Conservation (phyloP, 2,797 vertebrate genomes). For the Remorina albescens region DNA sequence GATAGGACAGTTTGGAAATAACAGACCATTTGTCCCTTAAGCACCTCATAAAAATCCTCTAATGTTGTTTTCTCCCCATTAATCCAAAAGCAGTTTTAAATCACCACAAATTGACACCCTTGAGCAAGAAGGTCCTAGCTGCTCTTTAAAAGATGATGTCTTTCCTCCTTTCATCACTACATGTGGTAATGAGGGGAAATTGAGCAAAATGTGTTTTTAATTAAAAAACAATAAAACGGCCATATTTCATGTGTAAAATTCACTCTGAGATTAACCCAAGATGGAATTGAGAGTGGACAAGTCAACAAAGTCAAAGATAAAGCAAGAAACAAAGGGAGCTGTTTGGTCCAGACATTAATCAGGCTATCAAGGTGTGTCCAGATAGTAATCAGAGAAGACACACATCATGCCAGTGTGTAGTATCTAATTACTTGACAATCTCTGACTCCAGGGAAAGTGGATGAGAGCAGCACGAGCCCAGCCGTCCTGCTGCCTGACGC, state of each 20-base stretch:
- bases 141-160: slow-evolving; percentile 41
- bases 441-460: slow-evolving; percentile 53
- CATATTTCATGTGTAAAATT: slow-evolving; percentile 54
- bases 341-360: slow-evolving; percentile 55
- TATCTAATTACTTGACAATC: slow-evolving; percentile 65
- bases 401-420: slow-evolving; percentile 42
- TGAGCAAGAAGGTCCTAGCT: slow-evolving; percentile 49
- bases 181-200: slow-evolving; percentile 66
- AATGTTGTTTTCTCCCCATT: slow-evolving; percentile 74
- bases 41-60: slow-evolving; percentile 65
- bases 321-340: slow-evolving; percentile 22
- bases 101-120: slow-evolving; percentile 70
- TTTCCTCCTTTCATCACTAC: slow-evolving; percentile 15
- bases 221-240: slow-evolving; percentile 70
- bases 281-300: slow-evolving; percentile 39
- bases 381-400: slow-evolving; percentile 62
- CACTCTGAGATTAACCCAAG: slow-evolving; percentile 48
- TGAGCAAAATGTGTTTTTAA: slow-evolving; percentile 78
- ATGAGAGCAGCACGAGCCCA: slow-evolving; percentile 48
- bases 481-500: slow-evolving; percentile 37
- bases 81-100: slow-evolving; percentile 76
- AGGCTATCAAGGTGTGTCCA: slow-evolving; percentile 49
- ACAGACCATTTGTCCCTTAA: slow-evolving; percentile 65
- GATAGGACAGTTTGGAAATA: slow-evolving; percentile 60
- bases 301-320: slow-evolving; percentile 54